Percentiles rank a stretch among this genome's conserved stretches.
Evolutionary conservation across 2,113 vertebrate genomes (phyloP).

Genomic region (Nansenia antarctica): DNA sequence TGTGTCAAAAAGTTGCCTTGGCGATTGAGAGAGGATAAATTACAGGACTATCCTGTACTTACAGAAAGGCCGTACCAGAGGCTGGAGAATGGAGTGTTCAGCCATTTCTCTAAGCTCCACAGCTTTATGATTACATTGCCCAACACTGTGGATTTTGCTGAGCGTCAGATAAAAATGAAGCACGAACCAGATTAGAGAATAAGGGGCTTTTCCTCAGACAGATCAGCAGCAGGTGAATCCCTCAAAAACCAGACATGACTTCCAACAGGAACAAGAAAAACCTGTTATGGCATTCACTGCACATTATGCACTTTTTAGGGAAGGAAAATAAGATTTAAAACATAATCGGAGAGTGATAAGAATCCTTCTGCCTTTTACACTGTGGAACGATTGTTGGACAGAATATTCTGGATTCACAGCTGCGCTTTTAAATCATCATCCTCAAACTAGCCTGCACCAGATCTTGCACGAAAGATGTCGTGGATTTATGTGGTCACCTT

Average conservation of each 20-base stretch:
- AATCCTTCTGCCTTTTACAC: no score
- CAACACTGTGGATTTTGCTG: constrained; percentile 22
- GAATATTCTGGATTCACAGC: no score
- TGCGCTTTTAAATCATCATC: no score
- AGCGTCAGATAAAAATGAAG: not conserved
- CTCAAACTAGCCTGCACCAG: no score
- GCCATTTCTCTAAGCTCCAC: not conserved
- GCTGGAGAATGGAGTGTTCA: not conserved
- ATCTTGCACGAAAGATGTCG: no score
- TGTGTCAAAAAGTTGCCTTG: not conserved
- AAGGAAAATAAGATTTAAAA: no score
- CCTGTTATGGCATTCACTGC: not conserved
- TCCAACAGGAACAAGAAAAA: not conserved
- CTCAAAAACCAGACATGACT: not conserved
- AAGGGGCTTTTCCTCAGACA: not conserved
- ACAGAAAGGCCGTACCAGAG: not conserved
- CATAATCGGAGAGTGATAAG: no score
- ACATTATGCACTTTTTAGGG: not conserved
- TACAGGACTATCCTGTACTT: constrained; percentile 11
- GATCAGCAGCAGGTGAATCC: constrained; percentile 1
- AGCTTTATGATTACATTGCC: constrained; percentile 1
- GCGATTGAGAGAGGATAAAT: not conserved
- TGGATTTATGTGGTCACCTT: not conserved
- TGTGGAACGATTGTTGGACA: no score
- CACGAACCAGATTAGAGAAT: not conserved